A percentile compares a stretch with the other conserved stretches of the same genome.
phyloP scores from a whole-genome alignment of 2,113 vertebrate species.

The Macrotus californicus region DNA sequence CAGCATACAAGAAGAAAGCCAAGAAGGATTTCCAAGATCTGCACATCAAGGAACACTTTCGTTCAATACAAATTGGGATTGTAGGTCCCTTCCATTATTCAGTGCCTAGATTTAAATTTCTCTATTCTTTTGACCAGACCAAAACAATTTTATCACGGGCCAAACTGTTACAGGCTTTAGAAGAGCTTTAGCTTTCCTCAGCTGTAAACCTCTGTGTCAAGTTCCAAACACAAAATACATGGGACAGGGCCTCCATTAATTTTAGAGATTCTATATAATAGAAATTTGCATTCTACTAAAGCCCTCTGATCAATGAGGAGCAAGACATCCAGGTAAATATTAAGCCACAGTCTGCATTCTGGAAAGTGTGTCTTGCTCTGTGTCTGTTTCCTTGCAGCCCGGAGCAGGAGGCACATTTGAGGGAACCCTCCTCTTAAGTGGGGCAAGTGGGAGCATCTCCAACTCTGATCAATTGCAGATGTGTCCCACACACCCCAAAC shows the following conservation, averaged over 20 bases:
- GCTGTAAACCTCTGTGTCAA: conserved; percentile 39
- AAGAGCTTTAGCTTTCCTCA: background rate
- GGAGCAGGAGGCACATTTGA: background rate
- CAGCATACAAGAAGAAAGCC: background rate
- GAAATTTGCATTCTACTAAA: conserved; percentile 39
- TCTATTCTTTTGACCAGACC: conserved; percentile 36
- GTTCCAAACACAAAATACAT: conserved; percentile 40
- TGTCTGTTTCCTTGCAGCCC: background rate
- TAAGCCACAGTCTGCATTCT: background rate
- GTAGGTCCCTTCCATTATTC: background rate
- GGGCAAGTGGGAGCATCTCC: background rate
- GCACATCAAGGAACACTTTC: background rate
- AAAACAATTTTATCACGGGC: background rate
- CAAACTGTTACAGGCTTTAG: conserved; percentile 25
- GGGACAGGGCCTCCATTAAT: background rate
- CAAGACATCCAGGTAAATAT: background rate
- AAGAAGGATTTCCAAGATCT: background rate
- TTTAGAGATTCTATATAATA: background rate
- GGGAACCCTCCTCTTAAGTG: background rate
- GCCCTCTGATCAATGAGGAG: background rate
- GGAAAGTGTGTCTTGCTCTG: background rate
- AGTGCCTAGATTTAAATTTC: conserved; percentile 14
- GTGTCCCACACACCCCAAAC: conserved; percentile 36
- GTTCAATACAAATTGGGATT: background rate
- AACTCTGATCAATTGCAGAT: conserved; percentile 34